Evolutionary conservation across 2,113 vertebrate genomes (phyloP).

Genomic region (Apodemus sylvaticus): DNA sequence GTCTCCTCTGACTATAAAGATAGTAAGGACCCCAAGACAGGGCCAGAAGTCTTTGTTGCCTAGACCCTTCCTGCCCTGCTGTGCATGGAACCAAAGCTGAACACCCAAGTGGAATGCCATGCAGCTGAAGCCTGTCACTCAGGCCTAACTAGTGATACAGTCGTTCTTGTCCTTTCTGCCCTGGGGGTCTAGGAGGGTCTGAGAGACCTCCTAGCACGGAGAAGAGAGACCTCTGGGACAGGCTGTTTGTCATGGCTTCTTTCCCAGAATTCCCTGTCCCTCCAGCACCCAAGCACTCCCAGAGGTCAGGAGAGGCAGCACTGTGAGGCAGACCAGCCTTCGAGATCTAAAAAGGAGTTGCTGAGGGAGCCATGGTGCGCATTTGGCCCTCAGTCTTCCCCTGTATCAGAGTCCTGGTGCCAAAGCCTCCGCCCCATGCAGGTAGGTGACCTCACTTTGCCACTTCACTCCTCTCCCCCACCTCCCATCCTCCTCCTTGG

Average conservation of each 20-base stretch:
- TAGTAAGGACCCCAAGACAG: neutral
- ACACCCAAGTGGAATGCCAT: neutral
- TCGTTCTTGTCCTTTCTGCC: neutral
- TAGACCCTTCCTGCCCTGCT: neutral
- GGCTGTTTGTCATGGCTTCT: neutral
- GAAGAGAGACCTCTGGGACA: neutral
- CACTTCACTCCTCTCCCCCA: neutral
- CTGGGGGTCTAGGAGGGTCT: neutral
- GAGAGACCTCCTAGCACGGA: neutral
- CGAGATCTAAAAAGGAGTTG: neutral
- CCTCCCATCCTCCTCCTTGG: neutral
- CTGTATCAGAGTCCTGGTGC: neutral
- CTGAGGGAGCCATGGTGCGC: rapidly evolving
- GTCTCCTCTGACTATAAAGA: neutral
- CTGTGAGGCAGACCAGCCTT: neutral
- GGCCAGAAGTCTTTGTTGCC: neutral
- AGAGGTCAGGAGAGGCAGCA: neutral
- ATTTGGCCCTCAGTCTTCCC: neutral
- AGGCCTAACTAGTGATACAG: neutral
- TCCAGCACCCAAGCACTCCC: neutral
- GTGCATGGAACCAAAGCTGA: neutral
- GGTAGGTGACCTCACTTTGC: neutral
- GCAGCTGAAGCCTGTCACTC: neutral
- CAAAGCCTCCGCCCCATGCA: neutral
- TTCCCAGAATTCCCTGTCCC: neutral